These are phyloP conservation scores for Phymatocera aterrima DNA, from an alignment of 2,888 invertebrate species.

Conservation along the genomic window DNA sequence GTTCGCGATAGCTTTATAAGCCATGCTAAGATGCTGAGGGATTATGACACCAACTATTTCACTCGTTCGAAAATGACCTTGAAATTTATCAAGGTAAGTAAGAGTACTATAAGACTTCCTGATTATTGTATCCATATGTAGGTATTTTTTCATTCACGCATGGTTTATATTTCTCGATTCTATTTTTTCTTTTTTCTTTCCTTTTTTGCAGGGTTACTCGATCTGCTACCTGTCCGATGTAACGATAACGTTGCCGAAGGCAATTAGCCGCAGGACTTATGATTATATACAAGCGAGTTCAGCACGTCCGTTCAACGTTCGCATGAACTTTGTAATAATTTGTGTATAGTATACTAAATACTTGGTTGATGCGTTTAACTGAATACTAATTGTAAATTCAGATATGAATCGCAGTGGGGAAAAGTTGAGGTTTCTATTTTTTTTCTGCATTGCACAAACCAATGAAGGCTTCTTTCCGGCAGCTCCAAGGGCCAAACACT, in stretches of 20 bases:
- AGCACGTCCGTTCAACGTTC: conserved; percentile 2
- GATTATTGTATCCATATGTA: background rate
- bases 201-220: background rate
- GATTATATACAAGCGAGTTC: background rate
- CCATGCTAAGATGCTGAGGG: background rate
- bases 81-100: conserved; percentile 6
- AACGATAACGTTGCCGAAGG: background rate
- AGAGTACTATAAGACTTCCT: conserved; percentile 13
- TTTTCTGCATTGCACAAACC: background rate
- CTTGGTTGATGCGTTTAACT: background rate
- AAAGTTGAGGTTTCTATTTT: too few relatives aligned
- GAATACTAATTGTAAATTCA: background rate
- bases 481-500: background rate
- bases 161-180: background rate
- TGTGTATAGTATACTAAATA: background rate
- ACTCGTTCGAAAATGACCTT: background rate
- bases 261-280: background rate
- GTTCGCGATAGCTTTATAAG: background rate
- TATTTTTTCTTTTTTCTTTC: background rate
- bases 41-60: background rate
- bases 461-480: background rate
- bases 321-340: background rate
- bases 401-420: background rate
- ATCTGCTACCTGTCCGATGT: conserved; percentile 2
- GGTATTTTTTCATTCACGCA: background rate